Evolutionary conservation across 2,113 vertebrate species (phyloP).

Genomic region (Origma solitaria): DNA sequence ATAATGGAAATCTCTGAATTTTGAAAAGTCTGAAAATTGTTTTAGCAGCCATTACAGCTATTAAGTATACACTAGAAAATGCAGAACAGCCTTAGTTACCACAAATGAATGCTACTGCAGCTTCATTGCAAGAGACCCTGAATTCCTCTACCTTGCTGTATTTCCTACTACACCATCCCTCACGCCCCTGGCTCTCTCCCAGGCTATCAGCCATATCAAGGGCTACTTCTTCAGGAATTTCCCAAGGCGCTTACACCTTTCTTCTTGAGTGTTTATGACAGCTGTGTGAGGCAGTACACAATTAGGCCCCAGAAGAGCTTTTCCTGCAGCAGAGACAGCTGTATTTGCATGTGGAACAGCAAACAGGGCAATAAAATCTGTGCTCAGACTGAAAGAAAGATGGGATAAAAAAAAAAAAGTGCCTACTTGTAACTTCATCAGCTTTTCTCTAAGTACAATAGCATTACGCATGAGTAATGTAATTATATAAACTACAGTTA

Average conservation of each 20-base stretch:
- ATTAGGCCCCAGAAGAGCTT: background rate
- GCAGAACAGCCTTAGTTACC: background rate
- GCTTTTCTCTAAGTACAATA: background rate
- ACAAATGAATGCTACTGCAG: background rate
- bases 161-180: fast-evolving
- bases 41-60: background rate
- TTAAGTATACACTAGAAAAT: background rate
- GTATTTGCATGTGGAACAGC: background rate
- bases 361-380: background rate
- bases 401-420: background rate
- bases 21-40: background rate
- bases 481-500: background rate
- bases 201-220: background rate
- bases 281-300: background rate
- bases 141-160: background rate
- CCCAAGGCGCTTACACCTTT: background rate
- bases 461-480: background rate
- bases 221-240: background rate
- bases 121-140: background rate
- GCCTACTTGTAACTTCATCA: background rate
- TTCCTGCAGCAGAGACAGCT: background rate
- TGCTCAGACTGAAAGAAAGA: background rate
- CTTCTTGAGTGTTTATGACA: background rate
- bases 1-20: background rate
- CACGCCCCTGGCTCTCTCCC: background rate